Percentiles rank a stretch among this genome's conserved stretches.
phyloP scores from a whole-genome alignment of 92 coral and sea anemone species.

The Zoanthus solanderi region DNA sequence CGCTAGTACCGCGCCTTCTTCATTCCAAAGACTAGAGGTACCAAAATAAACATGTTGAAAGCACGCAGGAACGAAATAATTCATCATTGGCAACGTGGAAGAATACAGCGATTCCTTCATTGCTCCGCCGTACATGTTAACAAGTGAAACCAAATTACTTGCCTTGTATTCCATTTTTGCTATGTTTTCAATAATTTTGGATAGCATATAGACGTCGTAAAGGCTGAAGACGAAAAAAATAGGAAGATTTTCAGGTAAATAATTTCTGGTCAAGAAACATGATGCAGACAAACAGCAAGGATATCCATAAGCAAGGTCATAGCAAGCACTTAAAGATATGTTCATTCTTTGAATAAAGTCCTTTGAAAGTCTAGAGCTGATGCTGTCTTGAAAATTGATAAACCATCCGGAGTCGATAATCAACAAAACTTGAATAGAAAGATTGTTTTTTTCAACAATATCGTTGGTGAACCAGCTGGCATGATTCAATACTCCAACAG shows the following conservation, averaged over 20 bases:
- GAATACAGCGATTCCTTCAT: slow-evolving; percentile 65
- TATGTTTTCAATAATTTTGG: slow-evolving; percentile 55
- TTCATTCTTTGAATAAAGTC: slow-evolving; percentile 40
- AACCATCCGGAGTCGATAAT: slow-evolving; percentile 73
- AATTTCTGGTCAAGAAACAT: slow-evolving; percentile 49
- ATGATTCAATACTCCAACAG: slow-evolving; percentile 63
- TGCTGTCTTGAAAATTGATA: slow-evolving; percentile 63
- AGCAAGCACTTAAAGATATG: slow-evolving; percentile 44
- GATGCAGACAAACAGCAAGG: slow-evolving; percentile 63
- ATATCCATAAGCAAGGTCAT: slow-evolving; percentile 52
- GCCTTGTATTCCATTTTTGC: slow-evolving; percentile 51
- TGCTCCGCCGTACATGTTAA: slow-evolving; percentile 74
- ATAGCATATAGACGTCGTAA: slow-evolving; percentile 66
- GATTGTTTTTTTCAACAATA: background rate
- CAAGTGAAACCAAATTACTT: slow-evolving; percentile 62
- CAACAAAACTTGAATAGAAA: slow-evolving; percentile 31
- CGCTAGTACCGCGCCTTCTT: slow-evolving; percentile 39
- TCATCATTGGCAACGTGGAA: background rate
- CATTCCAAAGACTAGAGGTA: slow-evolving; percentile 71
- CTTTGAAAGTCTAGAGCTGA: slow-evolving; percentile 36
- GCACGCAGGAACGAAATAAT: slow-evolving; percentile 68
- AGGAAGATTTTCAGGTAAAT: slow-evolving; percentile 40
- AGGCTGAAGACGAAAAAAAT: slow-evolving; percentile 55
- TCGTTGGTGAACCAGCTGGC: slow-evolving; percentile 51
- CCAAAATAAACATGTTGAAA: slow-evolving; percentile 69